These are phyloP conservation scores for Porites rus DNA, from an alignment of 92 coral and sea anemone genomes.

Conservation along the genomic window DNA sequence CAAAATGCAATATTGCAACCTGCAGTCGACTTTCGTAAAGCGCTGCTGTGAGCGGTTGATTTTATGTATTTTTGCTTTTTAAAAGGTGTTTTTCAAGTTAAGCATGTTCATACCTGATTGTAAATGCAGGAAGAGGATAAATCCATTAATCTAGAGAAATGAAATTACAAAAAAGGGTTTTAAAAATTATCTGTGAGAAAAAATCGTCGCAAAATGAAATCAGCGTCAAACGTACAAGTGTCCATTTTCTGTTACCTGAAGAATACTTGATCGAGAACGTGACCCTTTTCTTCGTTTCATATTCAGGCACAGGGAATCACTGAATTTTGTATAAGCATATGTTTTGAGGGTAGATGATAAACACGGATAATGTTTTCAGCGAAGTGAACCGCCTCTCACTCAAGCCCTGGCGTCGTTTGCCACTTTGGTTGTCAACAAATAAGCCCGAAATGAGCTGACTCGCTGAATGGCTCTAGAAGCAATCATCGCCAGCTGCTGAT, in stretches of 20 bases:
- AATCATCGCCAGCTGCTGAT: slow-evolving; percentile 23
- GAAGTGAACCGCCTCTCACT: not conserved
- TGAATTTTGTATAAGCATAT: not conserved
- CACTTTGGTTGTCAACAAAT: not conserved
- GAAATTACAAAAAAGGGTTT: not conserved
- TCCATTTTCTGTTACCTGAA: not conserved
- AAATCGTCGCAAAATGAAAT: not conserved
- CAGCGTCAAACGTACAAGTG: not conserved
- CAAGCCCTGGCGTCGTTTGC: not conserved
- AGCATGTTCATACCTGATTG: slow-evolving; percentile 10
- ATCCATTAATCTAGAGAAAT: not conserved
- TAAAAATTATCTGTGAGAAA: not conserved
- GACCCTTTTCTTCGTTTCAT: not conserved
- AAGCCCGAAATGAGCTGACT: slow-evolving; percentile 15
- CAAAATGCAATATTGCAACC: not conserved
- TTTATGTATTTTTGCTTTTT: not conserved
- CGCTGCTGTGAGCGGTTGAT: not conserved
- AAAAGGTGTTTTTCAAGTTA: slow-evolving; percentile 3
- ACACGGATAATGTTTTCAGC: not conserved
- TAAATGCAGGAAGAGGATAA: slow-evolving; percentile 16
- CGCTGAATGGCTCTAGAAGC: slow-evolving; percentile 6
- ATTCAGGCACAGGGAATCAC: not conserved
- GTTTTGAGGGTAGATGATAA: not conserved
- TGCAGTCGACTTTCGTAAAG: not conserved
- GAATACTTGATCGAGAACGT: not conserved